Base-by-base conservation (phyloP, 2,888 invertebrate species). In the Polylopha cassiicola region DNA sequence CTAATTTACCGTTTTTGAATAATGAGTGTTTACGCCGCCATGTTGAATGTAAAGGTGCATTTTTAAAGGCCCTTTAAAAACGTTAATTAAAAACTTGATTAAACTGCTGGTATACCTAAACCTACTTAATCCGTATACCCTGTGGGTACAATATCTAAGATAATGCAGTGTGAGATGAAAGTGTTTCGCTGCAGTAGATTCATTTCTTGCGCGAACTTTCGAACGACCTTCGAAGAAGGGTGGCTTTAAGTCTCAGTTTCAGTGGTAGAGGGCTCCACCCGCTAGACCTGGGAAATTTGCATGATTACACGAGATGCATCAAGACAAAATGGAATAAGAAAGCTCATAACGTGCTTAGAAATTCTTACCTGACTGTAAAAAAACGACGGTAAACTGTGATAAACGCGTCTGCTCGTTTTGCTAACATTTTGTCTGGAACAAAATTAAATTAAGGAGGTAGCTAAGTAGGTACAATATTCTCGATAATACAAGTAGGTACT, bases 201-300 rank as follows among this genome's bases (percentile, higher is more conserved):
- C 75, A 72, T 75, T 77, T 71, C 73, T 71, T 68, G 66, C 65
- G 65, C 72, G 73, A 84, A 84, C 67, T 82, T 77, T 66, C 66
- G 66, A 76, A 79, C 82, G 84, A 84, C 82, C 84, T 84, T 82
- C 81, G 73, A 64, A 71, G 69, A n/a, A 67, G 67, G 73, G 72
- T 57, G 61, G 64, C 20, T 65, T 58, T 61, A 65, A 73, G 75
- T 79, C 79, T 78, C 73, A 76, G 77, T 78, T 78, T 73, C 75
- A 71, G 68, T 69, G 55, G 68, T 63, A 64, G 63, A 64, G 61
- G 51, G 59, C 65, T 61, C 70, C 68, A 59, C 69, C 70, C 69
- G 63, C 71, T 68, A 66, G 62, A 71, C 75, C 73, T 57, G 61
- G 65, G 60, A 70, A 76, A 80, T 81, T 80, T 81, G 72, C 81